These are phyloP conservation scores for Holothuria glaberrima DNA, from an alignment of 35 echinoderm and acorn worm genomes.

Conservation along the genomic window DNA sequence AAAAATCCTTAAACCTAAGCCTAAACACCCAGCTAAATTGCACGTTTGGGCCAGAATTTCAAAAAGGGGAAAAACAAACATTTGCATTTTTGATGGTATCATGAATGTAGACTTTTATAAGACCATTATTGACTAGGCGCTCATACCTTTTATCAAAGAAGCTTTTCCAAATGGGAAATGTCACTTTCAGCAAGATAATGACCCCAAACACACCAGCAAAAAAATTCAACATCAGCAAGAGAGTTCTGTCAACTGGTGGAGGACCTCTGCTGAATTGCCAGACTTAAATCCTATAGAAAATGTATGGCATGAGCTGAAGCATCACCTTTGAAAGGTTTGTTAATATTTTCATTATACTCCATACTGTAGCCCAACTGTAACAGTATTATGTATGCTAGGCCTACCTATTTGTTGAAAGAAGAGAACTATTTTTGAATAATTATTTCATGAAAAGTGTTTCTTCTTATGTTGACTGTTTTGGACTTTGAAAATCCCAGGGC, in stretches of 20 bases:
- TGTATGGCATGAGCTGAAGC: conserved; percentile 65
- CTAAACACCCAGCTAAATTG: conserved; percentile 58
- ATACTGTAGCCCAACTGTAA: no score
- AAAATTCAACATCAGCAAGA: conserved; percentile 8
- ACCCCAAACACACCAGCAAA: conserved; percentile 58
- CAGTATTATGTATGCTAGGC: no score
- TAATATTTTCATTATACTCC: no score
- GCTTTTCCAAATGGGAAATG: background rate
- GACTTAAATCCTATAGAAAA: conserved; percentile 59
- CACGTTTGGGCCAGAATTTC: conserved; percentile 58
- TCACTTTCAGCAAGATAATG: conserved; percentile 56
- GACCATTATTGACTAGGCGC: background rate
- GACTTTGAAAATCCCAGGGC: no score
- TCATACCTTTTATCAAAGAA: background rate
- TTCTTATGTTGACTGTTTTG: no score
- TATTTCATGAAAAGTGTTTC: no score
- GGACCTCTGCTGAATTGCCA: conserved; percentile 55
- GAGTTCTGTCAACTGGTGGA: conserved; percentile 52
- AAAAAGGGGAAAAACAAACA: conserved; percentile 29
- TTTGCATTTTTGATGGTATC: conserved; percentile 58
- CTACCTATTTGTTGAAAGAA: no score
- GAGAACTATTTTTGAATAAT: no score
- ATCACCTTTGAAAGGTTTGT: conserved; percentile 34
- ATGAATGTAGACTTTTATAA: conserved; percentile 52
- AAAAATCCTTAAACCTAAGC: background rate